Conservation (phyloP, 1,140 invertebrate genomes). For the Drosophila rhopaloa region DNA sequence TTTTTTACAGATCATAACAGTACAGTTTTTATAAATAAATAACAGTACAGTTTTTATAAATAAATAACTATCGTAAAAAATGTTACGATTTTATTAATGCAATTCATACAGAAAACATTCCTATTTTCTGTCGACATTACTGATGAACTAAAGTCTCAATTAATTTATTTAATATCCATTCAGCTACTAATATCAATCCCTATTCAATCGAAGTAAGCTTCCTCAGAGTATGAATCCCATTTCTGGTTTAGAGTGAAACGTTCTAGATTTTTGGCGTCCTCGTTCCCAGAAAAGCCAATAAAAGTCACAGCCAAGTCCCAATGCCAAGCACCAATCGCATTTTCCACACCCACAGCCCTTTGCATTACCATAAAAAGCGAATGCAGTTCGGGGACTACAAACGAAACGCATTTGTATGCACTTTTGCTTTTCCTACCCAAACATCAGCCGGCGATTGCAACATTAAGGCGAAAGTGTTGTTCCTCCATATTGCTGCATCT, state of each 20-base stretch:
- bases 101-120: too few species aligned
- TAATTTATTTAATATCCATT: too few species aligned
- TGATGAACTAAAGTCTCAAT: too few species aligned
- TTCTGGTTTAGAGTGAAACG: conserved; percentile 6
- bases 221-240: neutral
- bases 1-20: too few species aligned
- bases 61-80: too few species aligned
- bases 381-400: conserved; percentile 56
- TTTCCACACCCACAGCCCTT: conserved; percentile 21
- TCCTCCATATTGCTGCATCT: conserved; percentile 12
- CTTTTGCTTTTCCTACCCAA: conserved; percentile 57
- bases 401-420: conserved; percentile 73
- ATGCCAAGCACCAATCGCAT: conserved; percentile 15
- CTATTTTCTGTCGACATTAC: too few species aligned
- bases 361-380: conserved; percentile 62
- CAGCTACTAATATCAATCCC: too few species aligned
- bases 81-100: too few species aligned
- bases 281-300: conserved; percentile 35
- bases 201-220: neutral
- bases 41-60: too few species aligned
- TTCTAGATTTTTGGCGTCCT: conserved; percentile 14
- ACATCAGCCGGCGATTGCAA: conserved; percentile 46
- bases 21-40: too few species aligned
- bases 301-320: conserved; percentile 46
- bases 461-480: conserved; percentile 67